Base-by-base conservation (phyloP, 2,888 invertebrate species). In the Lepidonotus clava region DNA sequence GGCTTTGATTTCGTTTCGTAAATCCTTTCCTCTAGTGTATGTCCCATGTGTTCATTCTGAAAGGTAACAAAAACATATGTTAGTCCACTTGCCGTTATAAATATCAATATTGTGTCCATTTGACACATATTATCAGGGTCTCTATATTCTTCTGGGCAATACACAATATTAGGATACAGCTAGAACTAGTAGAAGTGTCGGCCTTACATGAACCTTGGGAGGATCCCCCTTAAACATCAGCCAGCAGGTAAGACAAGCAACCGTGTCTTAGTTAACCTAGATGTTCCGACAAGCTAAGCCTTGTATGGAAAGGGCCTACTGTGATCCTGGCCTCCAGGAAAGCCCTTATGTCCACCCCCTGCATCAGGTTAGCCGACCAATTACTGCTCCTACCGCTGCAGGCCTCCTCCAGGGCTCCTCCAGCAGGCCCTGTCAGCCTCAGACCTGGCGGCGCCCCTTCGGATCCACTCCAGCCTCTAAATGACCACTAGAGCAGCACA, bases 311-410 rank as follows among this genome's bases (percentile, higher is more conserved):
- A 71, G 14, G 24, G 71, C 36, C 71, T 14, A 71, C 71, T 36
- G 36, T 2, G 36, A 71, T 36, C 71, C 38, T 8, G 34, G 71
- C 71, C 36, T 18, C 71, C 71, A 34, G 71, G 36, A 71, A 71
- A 71, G 71, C 71, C 71, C 71, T 71, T 71, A 71, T 71, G 71
- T 71, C 71, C 71, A 71, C 71, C 71, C 61, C 61, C 28, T 61
- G 61, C 61, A 61, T 61, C 61, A 61, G 61, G 61, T 28, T 61
- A 61, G 61, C 61, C 28, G 61, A 28, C 61, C 61, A 61, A 61
- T 61, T 61, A 61, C 61, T 61, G 61, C 61, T 14, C 61, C 61
- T 61, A 61, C 24, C 61, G 61, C 61, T 24, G 28, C 61, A 14
- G 28, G 61, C 61, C 61, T 61, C 61, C 61, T 61, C 61, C 61